phyloP scores from a whole-genome alignment of 2,113 vertebrate genomes.

The Sylvietta virens region DNA sequence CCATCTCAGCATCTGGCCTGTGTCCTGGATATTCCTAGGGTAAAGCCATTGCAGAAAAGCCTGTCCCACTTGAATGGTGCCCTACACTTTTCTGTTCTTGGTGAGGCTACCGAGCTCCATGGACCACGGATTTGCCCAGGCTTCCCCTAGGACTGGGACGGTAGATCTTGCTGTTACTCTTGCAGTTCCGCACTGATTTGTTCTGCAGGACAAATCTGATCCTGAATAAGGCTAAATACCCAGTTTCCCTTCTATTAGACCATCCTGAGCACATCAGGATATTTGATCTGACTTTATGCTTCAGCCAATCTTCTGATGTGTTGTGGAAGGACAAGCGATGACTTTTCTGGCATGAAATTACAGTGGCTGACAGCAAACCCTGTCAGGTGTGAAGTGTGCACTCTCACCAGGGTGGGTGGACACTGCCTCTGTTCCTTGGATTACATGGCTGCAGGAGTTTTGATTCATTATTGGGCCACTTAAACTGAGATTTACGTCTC shows the following conservation, averaged over 20 bases:
- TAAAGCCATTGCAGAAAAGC: neutral
- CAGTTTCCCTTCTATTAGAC: neutral
- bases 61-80: neutral
- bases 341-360: neutral
- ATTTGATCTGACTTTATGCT: neutral
- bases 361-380: neutral
- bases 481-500: neutral
- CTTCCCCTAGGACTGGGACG: neutral
- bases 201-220: neutral
- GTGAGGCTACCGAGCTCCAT: neutral
- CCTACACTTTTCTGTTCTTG: neutral
- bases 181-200: neutral
- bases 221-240: neutral
- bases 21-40: neutral
- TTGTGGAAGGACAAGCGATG: neutral
- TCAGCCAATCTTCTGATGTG: neutral
- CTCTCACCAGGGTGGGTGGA: neutral
- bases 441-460: neutral
- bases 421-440: neutral
- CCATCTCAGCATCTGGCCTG: neutral
- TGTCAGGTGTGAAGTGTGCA: rapidly evolving
- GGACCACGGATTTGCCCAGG: neutral
- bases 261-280: neutral
- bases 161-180: neutral
- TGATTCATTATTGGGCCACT: neutral